Conservation (phyloP, 2,113 vertebrate genomes). For the Eptatretus burgeri region DNA sequence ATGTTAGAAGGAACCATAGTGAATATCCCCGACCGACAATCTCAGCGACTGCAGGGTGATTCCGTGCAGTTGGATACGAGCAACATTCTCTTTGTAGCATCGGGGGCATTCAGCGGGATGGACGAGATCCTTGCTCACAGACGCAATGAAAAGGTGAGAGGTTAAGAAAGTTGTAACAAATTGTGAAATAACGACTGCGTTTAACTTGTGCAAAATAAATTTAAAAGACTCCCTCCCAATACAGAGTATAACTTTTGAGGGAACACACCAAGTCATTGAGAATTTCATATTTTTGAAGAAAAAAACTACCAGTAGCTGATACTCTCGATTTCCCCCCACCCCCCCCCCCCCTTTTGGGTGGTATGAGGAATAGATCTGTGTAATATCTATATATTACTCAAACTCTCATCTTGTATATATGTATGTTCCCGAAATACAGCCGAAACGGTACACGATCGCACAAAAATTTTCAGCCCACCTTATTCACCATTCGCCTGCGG, state of each 20-base stretch:
- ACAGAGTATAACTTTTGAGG: neutral
- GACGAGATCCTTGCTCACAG: neutral
- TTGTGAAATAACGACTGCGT: neutral
- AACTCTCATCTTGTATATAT: no score
- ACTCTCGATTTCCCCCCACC: no score
- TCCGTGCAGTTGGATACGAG: neutral
- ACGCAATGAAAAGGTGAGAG: slow-evolving; percentile 1
- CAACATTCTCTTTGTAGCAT: neutral
- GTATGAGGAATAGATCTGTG: no score
- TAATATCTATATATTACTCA: no score
- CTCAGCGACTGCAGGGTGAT: neutral
- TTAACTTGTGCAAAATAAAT: neutral
- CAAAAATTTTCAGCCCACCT: no score
- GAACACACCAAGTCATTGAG: neutral
- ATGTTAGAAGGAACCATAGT: slow-evolving; percentile 1
- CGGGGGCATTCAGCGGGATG: neutral
- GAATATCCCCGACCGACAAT: slow-evolving; percentile 4
- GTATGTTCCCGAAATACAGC: no score
- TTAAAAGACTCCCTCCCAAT: neutral
- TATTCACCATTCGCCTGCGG: no score
- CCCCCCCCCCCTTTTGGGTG: no score
- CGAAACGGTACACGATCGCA: no score
- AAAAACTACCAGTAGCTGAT: no score
- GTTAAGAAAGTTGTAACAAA: neutral
- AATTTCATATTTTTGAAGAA: neutral